Base-by-base conservation (phyloP, 2,888 invertebrate species). In the Drosophila neutralis region DNA sequence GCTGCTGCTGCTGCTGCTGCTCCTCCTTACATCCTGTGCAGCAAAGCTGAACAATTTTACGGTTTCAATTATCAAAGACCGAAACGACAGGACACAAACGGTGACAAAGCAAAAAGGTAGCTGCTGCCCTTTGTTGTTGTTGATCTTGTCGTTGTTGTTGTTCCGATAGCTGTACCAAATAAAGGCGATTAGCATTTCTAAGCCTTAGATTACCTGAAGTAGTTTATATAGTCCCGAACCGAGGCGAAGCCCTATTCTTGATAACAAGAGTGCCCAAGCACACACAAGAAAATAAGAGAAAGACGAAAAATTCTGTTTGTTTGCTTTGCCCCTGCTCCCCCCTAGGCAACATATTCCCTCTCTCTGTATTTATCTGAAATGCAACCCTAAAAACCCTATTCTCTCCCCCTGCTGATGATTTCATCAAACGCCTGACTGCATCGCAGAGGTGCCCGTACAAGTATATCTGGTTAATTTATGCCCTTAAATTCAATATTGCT, bases 191-290 rank as follows among this genome's bases (percentile, higher is more conserved):
- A 87, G 87, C 87, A 87, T 90, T 87, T 87, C 89, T 89, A 87
- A 87, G 87, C 87, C 89, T 79, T 86, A 90, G 87, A 87, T 87
- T 87, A 87, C 87, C 90, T 90, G 90, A 90, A 90, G 89, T 89
- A 90, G 90, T 85, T 88, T 88, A 85, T 89, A 88, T 80, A 85
- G 69, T 70, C 77, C 74, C 40, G 35, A 53, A 3, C 57, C 61
- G n/a, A 36, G 42, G 53, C 57, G 68, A 49, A 40, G 10, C 36
- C 66, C 67, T 66, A 64, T 79, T 58, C 73, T 79, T 76, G 74
- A 77, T 85, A 88, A 86, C 86, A 88, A 78, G 90, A 85, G 81
- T 87, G 68, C 69, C 69, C 56, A n/a, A 27, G 21, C 40, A 40
- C n/a, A 40, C 40, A 45, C 42, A 21, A 24, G 15, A 45, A 45